Conservation (phyloP, 2,888 invertebrate genomes). For the Xestia ashworthii region DNA sequence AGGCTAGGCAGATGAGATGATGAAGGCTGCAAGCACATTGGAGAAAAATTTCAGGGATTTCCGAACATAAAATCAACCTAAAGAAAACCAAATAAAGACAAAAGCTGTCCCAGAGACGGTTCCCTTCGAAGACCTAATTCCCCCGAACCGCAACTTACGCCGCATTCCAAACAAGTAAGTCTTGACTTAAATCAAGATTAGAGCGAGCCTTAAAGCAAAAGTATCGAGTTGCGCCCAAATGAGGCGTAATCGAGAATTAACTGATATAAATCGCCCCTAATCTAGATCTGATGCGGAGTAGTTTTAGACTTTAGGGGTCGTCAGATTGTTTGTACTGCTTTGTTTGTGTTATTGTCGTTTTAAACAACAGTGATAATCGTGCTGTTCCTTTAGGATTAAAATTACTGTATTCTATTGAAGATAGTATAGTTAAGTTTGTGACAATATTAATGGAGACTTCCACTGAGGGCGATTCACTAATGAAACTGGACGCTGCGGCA, state of each 20-base stretch:
- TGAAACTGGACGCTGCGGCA: neutral
- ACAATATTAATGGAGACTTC: neutral
- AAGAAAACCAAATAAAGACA: conserved; percentile 35
- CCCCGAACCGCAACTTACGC: conserved; percentile 32
- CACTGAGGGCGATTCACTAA: neutral
- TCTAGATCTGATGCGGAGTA: conserved; percentile 53
- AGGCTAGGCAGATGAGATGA: too few species aligned
- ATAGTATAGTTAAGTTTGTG: conserved; percentile 1
- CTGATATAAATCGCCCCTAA: conserved; percentile 61
- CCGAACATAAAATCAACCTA: conserved; percentile 11
- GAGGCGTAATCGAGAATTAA: conserved; percentile 59
- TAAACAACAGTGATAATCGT: conserved; percentile 26
- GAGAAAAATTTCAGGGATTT: neutral
- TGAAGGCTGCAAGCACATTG: conserved; percentile 24
- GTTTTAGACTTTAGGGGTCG: conserved; percentile 59
- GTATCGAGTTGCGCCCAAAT: conserved; percentile 61
- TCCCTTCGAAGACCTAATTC: conserved; percentile 17
- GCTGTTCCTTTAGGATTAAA: conserved; percentile 5
- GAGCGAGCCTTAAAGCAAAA: conserved; percentile 45
- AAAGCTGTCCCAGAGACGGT: conserved; percentile 26
- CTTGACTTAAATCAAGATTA: conserved; percentile 64
- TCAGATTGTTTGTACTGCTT: conserved; percentile 57
- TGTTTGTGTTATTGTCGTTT: conserved; percentile 53
- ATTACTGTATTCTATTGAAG: neutral
- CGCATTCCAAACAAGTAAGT: conserved; percentile 54